These are phyloP conservation scores for Palythoa heliodiscus DNA, from an alignment of 92 coral and sea anemone genomes.

Conservation along the genomic window DNA sequence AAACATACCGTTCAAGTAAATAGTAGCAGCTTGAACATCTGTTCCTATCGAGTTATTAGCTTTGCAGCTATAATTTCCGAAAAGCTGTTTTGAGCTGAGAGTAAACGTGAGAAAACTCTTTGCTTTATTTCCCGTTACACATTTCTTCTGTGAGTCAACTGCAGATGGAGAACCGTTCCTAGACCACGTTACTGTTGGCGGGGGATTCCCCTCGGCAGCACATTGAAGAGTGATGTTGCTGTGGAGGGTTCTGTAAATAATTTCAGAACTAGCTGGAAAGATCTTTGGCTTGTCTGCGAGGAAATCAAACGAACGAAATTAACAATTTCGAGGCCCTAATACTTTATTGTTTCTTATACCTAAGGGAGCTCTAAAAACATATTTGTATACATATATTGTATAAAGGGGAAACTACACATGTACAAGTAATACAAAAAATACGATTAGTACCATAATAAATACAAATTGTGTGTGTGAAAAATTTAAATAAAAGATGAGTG, in stretches of 20 bases:
- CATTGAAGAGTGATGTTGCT: constrained; percentile 27
- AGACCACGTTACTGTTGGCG: constrained; percentile 3
- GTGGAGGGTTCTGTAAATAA: neutral
- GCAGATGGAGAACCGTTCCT: neutral
- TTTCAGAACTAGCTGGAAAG: neutral
- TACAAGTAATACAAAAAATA: too few species aligned
- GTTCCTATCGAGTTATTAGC: neutral
- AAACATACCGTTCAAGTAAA: neutral
- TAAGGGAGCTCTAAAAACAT: too few species aligned
- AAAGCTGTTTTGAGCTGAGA: neutral
- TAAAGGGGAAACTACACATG: too few species aligned
- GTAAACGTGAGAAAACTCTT: neutral
- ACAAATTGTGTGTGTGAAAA: too few species aligned
- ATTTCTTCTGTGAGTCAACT: neutral
- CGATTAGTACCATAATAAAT: too few species aligned
- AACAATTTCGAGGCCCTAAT: neutral
- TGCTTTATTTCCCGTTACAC: neutral
- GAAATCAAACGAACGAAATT: neutral
- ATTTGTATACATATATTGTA: too few species aligned
- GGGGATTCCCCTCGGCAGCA: constrained; percentile 24
- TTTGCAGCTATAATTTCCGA: constrained; percentile 27
- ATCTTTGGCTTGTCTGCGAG: constrained; percentile 36
- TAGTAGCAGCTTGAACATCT: neutral
- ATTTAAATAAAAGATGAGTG: too few species aligned
- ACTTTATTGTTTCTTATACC: too few species aligned